Evolutionary conservation across 2,888 invertebrate genomes (phyloP).

Genomic region (Archaeoteleia sp.): DNA sequence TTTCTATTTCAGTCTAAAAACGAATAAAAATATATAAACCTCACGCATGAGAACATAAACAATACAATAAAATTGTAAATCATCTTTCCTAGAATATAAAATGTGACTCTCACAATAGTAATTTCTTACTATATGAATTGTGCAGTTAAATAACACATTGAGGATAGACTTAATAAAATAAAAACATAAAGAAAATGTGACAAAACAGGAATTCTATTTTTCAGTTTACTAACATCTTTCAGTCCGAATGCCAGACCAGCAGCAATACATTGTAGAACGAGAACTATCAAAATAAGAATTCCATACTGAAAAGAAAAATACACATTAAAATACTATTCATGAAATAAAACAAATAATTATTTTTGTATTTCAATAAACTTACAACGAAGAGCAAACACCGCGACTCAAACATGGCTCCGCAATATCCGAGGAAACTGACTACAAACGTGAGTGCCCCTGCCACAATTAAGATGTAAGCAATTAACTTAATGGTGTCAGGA

Average conservation of each 20-base stretch:
- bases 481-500: conserved; percentile 80
- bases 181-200: conserved; percentile 3
- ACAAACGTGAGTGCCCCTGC: conserved; percentile 83
- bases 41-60: conserved; percentile 4
- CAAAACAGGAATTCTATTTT: neutral
- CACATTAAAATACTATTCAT: conserved; percentile 1
- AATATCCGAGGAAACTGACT: conserved; percentile 84
- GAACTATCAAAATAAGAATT: conserved; percentile 79
- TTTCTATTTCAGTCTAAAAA: conserved; percentile 79
- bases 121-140: neutral
- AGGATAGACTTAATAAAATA: neutral
- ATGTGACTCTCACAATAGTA: no score
- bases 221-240: conserved; percentile 77
- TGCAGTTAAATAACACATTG: neutral
- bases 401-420: conserved; percentile 82
- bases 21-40: conserved; percentile 8
- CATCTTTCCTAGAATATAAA: no score
- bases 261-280: conserved; percentile 81
- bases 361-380: conserved; percentile 71
- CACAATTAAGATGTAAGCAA: conserved; percentile 82
- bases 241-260: conserved; percentile 81
- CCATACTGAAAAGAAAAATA: conserved; percentile 79
- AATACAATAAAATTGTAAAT: conserved; percentile 7
- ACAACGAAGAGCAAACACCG: conserved; percentile 82
- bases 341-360: neutral